Conservation (phyloP, 2,888 invertebrate species). For the Bellardia bayeri region DNA sequence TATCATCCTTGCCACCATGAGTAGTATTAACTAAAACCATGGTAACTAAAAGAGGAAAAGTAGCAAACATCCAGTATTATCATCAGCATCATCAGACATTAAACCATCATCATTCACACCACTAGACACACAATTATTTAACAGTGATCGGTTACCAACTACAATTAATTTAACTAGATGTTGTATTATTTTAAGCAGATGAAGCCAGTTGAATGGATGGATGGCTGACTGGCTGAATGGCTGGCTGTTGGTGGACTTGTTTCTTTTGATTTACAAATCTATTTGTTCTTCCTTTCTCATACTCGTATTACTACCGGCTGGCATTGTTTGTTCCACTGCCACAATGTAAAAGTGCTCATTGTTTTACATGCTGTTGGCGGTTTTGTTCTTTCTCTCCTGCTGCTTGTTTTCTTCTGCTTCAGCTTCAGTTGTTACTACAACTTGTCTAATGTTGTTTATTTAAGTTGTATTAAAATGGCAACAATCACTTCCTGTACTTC, state of each 20-base stretch:
- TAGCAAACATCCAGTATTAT: constrained; percentile 16
- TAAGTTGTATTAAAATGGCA: constrained; percentile 65
- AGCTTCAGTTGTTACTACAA: constrained; percentile 12
- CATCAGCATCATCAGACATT: constrained; percentile 19
- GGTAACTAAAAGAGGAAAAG: constrained; percentile 3
- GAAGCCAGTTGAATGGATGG: background rate
- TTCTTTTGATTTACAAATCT: background rate
- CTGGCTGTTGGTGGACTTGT: background rate
- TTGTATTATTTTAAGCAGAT: background rate
- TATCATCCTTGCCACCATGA: constrained; percentile 24
- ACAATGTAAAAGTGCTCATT: background rate
- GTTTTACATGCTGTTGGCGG: constrained; percentile 10
- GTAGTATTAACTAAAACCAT: background rate
- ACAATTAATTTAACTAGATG: background rate
- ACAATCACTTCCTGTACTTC: constrained; percentile 71
- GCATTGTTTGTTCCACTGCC: background rate
- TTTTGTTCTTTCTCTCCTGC: constrained; percentile 21
- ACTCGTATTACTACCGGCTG: background rate
- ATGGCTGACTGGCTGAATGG: background rate
- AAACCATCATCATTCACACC: constrained; percentile 28
- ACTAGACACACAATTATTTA: constrained; percentile 11
- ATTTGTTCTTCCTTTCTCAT: background rate
- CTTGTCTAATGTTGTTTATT: constrained; percentile 63
- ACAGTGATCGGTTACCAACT: constrained; percentile 21
- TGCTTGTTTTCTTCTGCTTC: background rate